Conservation (phyloP, 2,888 invertebrate genomes). For the Periphyllus acericola region DNA sequence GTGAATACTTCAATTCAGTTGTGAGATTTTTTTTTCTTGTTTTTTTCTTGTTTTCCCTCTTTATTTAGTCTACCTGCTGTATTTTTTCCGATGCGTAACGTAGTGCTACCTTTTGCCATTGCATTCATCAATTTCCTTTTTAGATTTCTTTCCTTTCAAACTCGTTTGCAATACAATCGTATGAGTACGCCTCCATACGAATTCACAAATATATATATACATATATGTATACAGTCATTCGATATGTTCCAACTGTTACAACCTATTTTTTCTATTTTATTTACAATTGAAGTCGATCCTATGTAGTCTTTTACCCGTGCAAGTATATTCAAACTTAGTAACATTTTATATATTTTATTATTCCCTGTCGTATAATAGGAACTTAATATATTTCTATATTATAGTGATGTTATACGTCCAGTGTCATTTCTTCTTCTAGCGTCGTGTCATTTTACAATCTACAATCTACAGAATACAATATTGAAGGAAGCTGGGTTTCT, state of each 20-base stretch:
- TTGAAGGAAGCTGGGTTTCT: too few species aligned
- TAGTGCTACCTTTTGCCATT: slow-evolving; percentile 23
- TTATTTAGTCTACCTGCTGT: slow-evolving; percentile 5
- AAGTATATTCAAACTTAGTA: slow-evolving; percentile 9
- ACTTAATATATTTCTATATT: not conserved
- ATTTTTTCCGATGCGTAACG: not conserved
- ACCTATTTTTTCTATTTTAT: slow-evolving; percentile 32
- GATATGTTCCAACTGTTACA: slow-evolving; percentile 26
- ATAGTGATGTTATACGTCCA: not conserved
- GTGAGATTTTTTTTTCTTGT: not conserved
- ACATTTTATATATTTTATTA: slow-evolving; percentile 28
- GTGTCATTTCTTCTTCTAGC: too few species aligned
- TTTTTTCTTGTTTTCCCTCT: not conserved
- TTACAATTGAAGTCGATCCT: slow-evolving; percentile 33
- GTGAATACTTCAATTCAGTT: slow-evolving; percentile 16
- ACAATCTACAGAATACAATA: too few species aligned
- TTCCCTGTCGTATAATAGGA: not conserved
- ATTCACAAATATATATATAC: not conserved
- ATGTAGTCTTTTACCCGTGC: not conserved
- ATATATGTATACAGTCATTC: not conserved
- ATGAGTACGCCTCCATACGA: not conserved
- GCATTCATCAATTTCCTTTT: slow-evolving; percentile 43
- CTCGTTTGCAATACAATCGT: slow-evolving; percentile 26
- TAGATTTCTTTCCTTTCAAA: slow-evolving; percentile 24
- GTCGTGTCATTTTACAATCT: too few species aligned